These are phyloP conservation scores for Sarcophaga subvicina DNA, from an alignment of 2,888 invertebrate species.

Conservation along the genomic window DNA sequence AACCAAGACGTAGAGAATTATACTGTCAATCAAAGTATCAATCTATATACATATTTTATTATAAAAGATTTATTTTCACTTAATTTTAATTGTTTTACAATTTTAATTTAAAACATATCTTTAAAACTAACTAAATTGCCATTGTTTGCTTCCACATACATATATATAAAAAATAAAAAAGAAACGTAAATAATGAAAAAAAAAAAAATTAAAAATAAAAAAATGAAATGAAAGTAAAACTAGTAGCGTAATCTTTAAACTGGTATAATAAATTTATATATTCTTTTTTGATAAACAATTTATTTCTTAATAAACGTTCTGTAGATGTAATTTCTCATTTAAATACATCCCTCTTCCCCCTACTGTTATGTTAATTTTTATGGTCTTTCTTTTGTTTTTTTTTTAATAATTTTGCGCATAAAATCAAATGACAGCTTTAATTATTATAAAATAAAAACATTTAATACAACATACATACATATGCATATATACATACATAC, in stretches of 20 bases:
- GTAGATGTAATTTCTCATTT: constrained; percentile 8
- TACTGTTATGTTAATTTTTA: not conserved
- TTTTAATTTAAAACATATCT: constrained; percentile 58
- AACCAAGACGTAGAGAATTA: not conserved
- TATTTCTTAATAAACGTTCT: not conserved
- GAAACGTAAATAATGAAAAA: not conserved
- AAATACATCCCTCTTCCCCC: not conserved
- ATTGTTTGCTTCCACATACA: constrained; percentile 44
- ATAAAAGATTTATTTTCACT: constrained; percentile 1
- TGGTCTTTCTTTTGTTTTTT: not conserved
- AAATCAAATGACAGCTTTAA: constrained; percentile 66
- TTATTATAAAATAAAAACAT: constrained; percentile 44
- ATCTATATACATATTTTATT: not conserved
- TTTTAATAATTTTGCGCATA: constrained; percentile 57
- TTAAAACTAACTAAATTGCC: constrained; percentile 42
- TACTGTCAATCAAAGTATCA: not conserved
- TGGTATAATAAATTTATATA: not conserved
- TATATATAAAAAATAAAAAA: not conserved
- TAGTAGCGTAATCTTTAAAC: constrained; percentile 10
- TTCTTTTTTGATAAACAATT: not conserved
- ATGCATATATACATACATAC: constrained; percentile 7
- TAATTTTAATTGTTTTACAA: not conserved
- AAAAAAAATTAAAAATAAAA: not conserved
- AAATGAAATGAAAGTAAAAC: not conserved
- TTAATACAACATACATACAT: constrained; percentile 27